Base-by-base conservation (phyloP, 2,888 invertebrate genomes). In the Sceliomorpha sp. region DNA sequence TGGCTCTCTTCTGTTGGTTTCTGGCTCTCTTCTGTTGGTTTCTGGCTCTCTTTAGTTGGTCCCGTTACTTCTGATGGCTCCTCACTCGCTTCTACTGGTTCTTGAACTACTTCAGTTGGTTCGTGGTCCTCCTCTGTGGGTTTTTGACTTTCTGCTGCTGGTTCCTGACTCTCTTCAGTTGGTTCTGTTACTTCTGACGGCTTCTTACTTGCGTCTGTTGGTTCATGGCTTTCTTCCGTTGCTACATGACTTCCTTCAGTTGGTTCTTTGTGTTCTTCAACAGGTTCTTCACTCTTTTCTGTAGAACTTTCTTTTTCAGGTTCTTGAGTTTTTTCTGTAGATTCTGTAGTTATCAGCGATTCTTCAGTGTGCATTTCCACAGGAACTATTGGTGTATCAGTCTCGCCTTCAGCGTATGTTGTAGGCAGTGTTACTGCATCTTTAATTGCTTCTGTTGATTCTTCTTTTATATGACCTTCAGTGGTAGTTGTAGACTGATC, bases 241-340 rank as follows among this genome's bases (percentile, higher is more conserved):
- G 27, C 37, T 26, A 40, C 20, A 15, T n/a, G 9, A 17, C 13
- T 48, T 14, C 12, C 13, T 60, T 47, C 50, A 10, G 39, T 55
- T 42, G 48, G 44, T 24, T 32, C 14, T 24, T 34, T 4, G 14
- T 14, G 8, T 55, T 50, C 69, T 3, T 39, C 17, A 2, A 29
- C 17, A 15, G 76, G 26, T 5, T 47, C 68, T 50, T 70, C 74
- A 39, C 70, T 72, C 39, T 72, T 62, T 42, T 72, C 64, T 37
- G 70, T 66, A 0, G 56, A 40, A 14, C 5, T 42, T 44, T 50
- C 42, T 27, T 56, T 47, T 39, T 45, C 66, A 15, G 51, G 13
- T 36, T 36, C 14, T 27, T 60, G 12, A 36, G 50, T 60, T 56
- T 63, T 13, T 74, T 39, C 7, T 24, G 34, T 20, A 8, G 48